Conservation (phyloP, 2,113 vertebrate species). For the Oceanites oceanicus region DNA sequence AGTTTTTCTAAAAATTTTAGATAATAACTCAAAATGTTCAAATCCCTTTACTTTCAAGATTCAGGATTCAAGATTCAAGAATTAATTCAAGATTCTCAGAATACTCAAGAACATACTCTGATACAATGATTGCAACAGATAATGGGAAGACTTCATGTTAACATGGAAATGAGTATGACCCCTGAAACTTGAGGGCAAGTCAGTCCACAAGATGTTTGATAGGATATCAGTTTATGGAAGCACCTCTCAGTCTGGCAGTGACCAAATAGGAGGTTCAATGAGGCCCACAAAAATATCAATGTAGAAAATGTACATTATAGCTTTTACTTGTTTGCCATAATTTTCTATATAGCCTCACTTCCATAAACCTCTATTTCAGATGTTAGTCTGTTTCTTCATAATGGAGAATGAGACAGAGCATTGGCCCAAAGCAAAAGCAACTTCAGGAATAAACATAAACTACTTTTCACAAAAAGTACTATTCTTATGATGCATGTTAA, state of each 20-base stretch:
- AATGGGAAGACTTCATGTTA: neutral
- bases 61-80: too few relatives aligned
- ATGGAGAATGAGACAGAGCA: neutral
- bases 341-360: neutral
- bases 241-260: neutral
- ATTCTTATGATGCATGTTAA: neutral
- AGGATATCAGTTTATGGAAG: neutral
- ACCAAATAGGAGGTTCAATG: neutral
- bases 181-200: neutral
- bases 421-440: neutral
- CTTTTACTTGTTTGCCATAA: neutral
- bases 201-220: neutral
- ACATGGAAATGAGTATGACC: neutral
- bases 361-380: neutral
- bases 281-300: neutral
- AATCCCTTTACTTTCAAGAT: neutral
- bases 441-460: neutral
- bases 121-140: neutral
- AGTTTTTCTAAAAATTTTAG: neutral
- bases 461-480: neutral
- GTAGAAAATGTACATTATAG: neutral
- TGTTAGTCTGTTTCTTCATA: neutral
- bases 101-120: neutral
- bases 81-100: too few relatives aligned
- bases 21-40: neutral